These are phyloP conservation scores for Muntiacus reevesi DNA, from an alignment of 2,113 vertebrate species.

Conservation along the genomic window DNA sequence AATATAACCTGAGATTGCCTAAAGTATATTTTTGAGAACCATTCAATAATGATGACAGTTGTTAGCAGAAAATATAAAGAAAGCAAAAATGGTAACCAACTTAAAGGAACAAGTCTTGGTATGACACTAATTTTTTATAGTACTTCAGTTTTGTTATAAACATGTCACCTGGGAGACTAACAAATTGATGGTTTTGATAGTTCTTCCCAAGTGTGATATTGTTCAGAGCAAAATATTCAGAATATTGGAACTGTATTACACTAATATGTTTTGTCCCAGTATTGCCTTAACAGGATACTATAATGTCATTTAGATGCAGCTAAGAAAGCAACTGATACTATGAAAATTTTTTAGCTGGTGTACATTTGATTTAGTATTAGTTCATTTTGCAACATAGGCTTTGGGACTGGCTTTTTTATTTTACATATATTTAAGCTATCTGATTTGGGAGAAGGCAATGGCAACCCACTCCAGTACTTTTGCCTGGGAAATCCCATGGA, in stretches of 20 bases:
- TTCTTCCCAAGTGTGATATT: background rate
- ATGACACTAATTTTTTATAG: background rate
- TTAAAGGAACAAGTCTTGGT: background rate
- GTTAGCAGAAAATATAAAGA: constrained; percentile 24
- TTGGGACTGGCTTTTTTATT: background rate
- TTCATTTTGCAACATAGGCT: background rate
- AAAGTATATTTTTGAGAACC: constrained; percentile 17
- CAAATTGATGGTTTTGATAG: background rate
- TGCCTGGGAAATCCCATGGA: no score
- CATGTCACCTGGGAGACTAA: background rate
- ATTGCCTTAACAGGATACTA: constrained; percentile 1
- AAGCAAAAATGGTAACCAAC: background rate
- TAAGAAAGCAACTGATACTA: background rate
- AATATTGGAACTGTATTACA: background rate
- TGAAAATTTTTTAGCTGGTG: background rate
- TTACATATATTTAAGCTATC: background rate
- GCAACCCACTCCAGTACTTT: no score
- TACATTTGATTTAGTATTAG: background rate
- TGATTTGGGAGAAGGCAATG: background rate
- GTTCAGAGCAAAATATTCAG: background rate
- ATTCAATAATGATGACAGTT: background rate
- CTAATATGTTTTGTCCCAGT: background rate
- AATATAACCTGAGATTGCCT: constrained; percentile 47
- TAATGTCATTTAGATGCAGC: background rate
- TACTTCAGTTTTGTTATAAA: constrained; percentile 7